Percentiles rank a stretch among this genome's conserved stretches.
Conservation (phyloP, 2,113 vertebrate genomes). For the Gallinago media region DNA sequence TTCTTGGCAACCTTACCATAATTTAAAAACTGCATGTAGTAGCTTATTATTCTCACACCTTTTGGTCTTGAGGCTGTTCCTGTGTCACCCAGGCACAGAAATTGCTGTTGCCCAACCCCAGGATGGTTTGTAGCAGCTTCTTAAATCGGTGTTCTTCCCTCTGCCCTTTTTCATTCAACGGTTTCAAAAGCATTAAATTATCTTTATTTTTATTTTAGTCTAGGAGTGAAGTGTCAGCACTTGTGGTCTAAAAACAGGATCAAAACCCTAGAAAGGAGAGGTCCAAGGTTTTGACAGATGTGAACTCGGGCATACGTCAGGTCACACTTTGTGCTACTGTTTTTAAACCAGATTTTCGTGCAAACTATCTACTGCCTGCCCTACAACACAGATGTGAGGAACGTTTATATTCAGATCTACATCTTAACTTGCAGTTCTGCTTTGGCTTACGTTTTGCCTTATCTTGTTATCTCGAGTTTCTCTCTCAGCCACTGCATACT, state of each 20-base stretch:
- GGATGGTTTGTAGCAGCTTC: background rate
- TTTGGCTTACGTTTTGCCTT: background rate
- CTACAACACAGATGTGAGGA: background rate
- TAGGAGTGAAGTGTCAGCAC: background rate
- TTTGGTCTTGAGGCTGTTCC: background rate
- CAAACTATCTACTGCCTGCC: background rate
- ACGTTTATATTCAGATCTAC: background rate
- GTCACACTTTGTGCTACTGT: background rate
- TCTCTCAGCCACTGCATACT: conserved; percentile 49
- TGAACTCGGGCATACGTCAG: background rate
- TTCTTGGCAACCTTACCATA: background rate
- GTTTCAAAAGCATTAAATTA: background rate
- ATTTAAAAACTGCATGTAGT: background rate
- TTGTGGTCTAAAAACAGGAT: background rate
- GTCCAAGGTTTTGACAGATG: background rate
- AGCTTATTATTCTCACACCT: background rate
- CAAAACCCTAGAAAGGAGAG: background rate
- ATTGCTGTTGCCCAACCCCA: background rate
- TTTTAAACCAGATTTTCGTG: background rate
- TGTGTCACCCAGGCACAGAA: background rate
- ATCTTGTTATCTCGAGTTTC: conserved; percentile 56
- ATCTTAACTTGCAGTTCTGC: background rate
- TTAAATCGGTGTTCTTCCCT: background rate
- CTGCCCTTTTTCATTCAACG: background rate
- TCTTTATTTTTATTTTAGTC: background rate